Evolutionary conservation across 2,888 invertebrate species (phyloP).

Genomic region (Spodoptera exigua): DNA sequence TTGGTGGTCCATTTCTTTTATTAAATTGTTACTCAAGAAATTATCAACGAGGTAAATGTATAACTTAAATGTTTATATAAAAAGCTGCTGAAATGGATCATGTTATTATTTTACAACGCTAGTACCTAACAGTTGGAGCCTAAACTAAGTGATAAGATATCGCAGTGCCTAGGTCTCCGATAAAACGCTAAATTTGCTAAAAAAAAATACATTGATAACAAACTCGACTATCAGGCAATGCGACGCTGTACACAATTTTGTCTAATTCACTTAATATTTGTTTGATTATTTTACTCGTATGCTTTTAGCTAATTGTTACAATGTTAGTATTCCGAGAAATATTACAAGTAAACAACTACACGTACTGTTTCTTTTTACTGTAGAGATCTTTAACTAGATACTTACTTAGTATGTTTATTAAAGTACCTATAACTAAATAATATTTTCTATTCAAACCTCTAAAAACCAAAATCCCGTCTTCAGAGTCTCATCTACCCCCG

Average conservation of each 20-base stretch:
- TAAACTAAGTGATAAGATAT: constrained; percentile 82
- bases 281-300: constrained; percentile 22
- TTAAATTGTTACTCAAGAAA: no score
- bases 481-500: no score
- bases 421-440: no score
- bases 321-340: neutral
- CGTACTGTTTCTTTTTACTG: no score
- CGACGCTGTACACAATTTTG: constrained; percentile 38
- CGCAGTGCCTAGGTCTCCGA: constrained; percentile 83
- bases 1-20: no score
- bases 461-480: no score
- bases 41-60: neutral
- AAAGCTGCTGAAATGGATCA: constrained; percentile 30
- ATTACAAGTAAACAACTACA: no score
- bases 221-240: constrained; percentile 68
- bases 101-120: constrained; percentile 44
- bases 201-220: constrained; percentile 78
- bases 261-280: constrained; percentile 49
- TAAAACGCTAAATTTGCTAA: constrained; percentile 85
- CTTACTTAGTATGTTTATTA: no score
- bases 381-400: no score
- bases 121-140: constrained; percentile 66
- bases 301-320: neutral
- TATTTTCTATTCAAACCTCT: no score
- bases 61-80: neutral